phyloP scores from a whole-genome alignment of 2,113 vertebrate genomes.

The Serilophus lunatus region DNA sequence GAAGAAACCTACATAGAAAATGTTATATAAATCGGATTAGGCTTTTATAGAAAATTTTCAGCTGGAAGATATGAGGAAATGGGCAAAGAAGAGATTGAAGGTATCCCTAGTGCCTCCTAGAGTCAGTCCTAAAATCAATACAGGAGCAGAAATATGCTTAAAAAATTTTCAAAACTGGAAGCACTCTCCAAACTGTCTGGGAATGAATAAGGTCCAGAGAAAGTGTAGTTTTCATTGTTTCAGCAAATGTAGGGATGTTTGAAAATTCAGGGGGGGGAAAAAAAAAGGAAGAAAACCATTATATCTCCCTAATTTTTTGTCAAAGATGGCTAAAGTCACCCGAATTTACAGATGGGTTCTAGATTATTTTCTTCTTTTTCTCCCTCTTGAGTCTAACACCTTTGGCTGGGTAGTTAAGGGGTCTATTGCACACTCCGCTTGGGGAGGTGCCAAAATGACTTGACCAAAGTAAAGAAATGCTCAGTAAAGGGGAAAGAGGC shows the following conservation, averaged over 20 bases:
- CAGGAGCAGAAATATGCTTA: neutral
- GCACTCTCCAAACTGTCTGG: neutral
- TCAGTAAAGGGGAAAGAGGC: neutral
- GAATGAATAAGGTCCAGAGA: neutral
- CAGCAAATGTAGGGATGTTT: neutral
- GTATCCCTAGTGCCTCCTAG: neutral
- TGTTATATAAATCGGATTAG: neutral
- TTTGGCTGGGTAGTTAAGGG: neutral
- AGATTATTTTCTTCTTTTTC: neutral
- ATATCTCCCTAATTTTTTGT: neutral
- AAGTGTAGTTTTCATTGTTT: neutral
- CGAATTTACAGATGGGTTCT: neutral
- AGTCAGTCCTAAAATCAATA: neutral
- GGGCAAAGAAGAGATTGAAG: neutral
- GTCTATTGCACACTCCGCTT: neutral
- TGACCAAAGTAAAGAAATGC: neutral
- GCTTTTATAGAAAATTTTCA: neutral
- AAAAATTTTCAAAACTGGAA: neutral
- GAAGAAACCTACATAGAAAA: neutral
- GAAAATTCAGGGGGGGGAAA: neutral
- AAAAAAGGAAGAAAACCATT: neutral
- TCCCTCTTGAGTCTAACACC: neutral
- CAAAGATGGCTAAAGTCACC: neutral
- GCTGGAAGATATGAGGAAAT: neutral
- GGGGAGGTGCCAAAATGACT: neutral